Conservation (phyloP, 2,888 invertebrate genomes). For the Rhogogaster chlorosoma region DNA sequence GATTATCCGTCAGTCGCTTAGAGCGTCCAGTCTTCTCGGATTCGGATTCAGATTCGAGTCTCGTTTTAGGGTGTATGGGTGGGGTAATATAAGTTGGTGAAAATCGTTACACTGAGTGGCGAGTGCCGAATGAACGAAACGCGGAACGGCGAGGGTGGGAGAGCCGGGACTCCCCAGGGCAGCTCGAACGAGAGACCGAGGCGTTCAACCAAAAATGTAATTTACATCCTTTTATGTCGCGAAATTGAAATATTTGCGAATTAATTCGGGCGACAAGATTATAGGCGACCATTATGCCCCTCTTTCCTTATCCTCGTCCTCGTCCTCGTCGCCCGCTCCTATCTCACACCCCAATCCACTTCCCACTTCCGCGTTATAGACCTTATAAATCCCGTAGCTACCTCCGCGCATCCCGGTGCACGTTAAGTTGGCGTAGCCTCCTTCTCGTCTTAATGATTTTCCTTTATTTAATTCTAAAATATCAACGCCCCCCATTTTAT, state of each 20-base stretch:
- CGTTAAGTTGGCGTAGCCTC: not conserved
- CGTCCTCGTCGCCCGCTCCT: conserved; percentile 53
- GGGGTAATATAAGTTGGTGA: not conserved
- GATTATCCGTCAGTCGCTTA: conserved; percentile 65
- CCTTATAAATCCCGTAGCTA: conserved; percentile 55
- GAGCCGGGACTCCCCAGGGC: not conserved
- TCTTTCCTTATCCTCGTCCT: conserved; percentile 55
- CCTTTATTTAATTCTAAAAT: conserved; percentile 69
- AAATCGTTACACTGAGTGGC: conserved; percentile 23
- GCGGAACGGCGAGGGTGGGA: not conserved
- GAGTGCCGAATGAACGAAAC: not conserved
- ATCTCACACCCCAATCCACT: conserved; percentile 21
- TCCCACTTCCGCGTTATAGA: conserved; percentile 23
- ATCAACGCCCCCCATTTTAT: conserved; percentile 65
- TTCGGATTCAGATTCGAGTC: too few relatives aligned
- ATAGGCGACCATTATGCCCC: conserved; percentile 70
- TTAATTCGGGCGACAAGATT: conserved; percentile 75
- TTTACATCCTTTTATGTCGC: conserved; percentile 77
- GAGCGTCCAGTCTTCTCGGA: conserved; percentile 7
- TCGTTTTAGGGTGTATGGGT: not conserved
- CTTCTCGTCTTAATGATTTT: conserved; percentile 65
- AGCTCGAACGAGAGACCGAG: conserved; percentile 59
- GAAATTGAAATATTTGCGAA: conserved; percentile 78
- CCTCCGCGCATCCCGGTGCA: conserved; percentile 53
- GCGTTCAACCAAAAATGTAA: conserved; percentile 77